Base-by-base conservation (phyloP, 2,888 invertebrate species). In the Diarsia brunnea region DNA sequence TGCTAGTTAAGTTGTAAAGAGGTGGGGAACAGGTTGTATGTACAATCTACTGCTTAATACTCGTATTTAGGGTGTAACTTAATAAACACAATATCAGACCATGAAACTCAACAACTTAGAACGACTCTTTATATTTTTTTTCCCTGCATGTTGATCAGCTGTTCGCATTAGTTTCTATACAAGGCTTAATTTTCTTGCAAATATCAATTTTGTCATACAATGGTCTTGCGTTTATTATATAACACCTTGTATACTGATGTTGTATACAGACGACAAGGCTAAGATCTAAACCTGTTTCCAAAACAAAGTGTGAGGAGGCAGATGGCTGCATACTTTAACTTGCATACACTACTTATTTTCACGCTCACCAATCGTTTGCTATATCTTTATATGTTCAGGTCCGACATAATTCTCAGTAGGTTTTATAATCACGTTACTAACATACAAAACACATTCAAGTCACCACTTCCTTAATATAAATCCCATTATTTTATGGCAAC, bases 391-490 rank as follows among this genome's bases (percentile, higher is more conserved):
- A 19, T 60, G 27, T 27, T 27, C 24, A 43, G 1, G 11, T 53
- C 14, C 16, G 4, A 78, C 24, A 53, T 27, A 27, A 31, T 12
- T 64, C 19, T 21, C 10, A 21, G 11, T n/a, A 2, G 21, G 2
- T n/a, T n/a, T 53, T 31, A 24, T 65, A n/a, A 45, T 60, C 0
- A 16, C 24, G 27, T 19, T 16, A 73, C 43, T 53, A 47, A 43
- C n/a, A 49, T 38, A 67, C 43, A 64, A 71, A 70, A 71, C 53
- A 78, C 31, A 68, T 78, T 47, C 27, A 64, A 64, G 64, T n/a
- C 58, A 7, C 38, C 38, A 68, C 67, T 72, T 80, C 67, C 80
- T 83, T 71, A 47, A 82, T 82, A 80, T 83, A 80, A 82, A 82
- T 82, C 38, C 79, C 58, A 80, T 80, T 31, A 72, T 78, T 43